A percentile compares a stretch with the other conserved stretches of the same genome.
phyloP scores from a whole-genome alignment of 2,113 vertebrate genomes.

The Alligator mississippiensis region DNA sequence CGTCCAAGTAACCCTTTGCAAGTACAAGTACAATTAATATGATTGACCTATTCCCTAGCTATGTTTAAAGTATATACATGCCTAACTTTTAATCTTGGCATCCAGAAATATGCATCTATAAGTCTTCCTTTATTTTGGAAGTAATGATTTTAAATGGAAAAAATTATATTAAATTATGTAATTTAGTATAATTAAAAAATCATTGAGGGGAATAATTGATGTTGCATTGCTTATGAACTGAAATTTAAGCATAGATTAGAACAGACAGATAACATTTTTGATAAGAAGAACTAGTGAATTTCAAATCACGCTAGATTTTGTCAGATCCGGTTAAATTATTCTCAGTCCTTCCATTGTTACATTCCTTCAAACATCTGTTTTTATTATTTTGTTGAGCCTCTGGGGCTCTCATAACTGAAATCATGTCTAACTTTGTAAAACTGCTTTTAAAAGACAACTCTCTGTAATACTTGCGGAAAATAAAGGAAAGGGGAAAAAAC shows the following conservation, averaged over 20 bases:
- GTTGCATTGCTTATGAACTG: neutral
- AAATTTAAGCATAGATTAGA: conserved; percentile 5
- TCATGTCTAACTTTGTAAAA: conserved; percentile 29
- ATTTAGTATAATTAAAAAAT: neutral
- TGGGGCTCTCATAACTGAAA: conserved; percentile 38
- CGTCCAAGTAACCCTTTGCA: neutral
- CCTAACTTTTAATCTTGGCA: neutral
- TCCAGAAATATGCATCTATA: neutral
- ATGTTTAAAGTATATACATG: neutral
- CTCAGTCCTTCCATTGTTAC: conserved; percentile 24
- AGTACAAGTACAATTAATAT: neutral
- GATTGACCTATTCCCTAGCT: neutral
- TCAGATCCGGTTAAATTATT: conserved; percentile 42
- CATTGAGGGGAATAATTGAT: neutral
- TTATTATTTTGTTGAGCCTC: conserved; percentile 54
- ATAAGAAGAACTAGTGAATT: neutral
- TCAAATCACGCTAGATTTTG: conserved; percentile 26
- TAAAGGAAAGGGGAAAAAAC: neutral
- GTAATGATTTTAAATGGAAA: neutral
- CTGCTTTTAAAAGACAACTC: conserved; percentile 43
- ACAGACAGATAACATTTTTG: neutral
- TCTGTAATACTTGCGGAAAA: conserved; percentile 22
- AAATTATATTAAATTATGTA: neutral
- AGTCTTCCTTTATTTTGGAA: neutral
- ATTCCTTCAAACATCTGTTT: conserved; percentile 70